Conservation (phyloP, 2,113 vertebrate genomes). For the Brienomyrus brachyistius region DNA sequence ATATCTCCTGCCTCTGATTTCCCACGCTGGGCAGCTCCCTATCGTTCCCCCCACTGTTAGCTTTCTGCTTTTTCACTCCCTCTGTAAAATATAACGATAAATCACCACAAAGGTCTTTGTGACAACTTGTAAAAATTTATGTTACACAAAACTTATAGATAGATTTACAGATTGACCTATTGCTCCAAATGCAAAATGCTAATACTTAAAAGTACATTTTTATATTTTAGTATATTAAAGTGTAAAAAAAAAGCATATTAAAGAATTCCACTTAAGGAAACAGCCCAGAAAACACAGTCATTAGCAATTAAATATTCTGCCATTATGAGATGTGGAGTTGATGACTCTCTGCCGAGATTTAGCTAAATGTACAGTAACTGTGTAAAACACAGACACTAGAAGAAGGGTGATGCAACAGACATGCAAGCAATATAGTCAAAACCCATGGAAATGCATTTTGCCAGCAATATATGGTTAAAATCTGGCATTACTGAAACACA, state of each 20-base stretch:
- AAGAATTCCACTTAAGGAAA: not conserved
- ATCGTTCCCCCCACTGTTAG: not conserved
- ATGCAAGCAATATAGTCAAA: not conserved
- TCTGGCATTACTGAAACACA: not conserved
- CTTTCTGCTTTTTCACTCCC: not conserved
- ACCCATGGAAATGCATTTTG: not conserved
- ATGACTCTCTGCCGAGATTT: not conserved
- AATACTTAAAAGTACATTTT: not conserved
- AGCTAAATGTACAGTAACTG: not conserved
- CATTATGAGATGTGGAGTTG: not conserved
- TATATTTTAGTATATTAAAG: not conserved
- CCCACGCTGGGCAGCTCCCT: not conserved
- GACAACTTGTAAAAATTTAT: not conserved
- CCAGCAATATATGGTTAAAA: not conserved
- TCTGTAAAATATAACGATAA: not conserved
- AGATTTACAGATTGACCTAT: not conserved
- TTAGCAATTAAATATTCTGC: not conserved
- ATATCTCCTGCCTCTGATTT: not conserved
- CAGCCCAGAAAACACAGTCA: not conserved
- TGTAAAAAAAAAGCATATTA: not conserved
- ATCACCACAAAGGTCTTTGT: not conserved
- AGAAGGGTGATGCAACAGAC: not conserved
- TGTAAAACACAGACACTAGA: not conserved
- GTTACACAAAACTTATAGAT: not conserved
- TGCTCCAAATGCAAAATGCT: not conserved